These are phyloP conservation scores for Trichonephila inaurata DNA, from an alignment of 1,140 invertebrate genomes.

Conservation along the genomic window DNA sequence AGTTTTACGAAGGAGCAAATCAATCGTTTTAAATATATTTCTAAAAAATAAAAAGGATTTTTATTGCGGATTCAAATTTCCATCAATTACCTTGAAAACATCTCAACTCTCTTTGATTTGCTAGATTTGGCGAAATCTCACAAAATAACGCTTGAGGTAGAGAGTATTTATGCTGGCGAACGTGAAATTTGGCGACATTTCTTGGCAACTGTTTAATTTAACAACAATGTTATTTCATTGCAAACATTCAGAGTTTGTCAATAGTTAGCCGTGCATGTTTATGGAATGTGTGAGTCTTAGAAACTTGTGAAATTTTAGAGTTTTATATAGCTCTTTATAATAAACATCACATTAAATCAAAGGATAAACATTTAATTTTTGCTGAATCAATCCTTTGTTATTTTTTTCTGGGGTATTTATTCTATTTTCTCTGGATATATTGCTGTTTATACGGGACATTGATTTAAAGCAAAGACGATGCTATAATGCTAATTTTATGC, in stretches of 20 bases:
- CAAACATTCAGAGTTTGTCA: constrained; percentile 45
- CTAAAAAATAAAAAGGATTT: too few species aligned
- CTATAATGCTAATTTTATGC: neutral
- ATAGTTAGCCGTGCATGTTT: constrained; percentile 8
- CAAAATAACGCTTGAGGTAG: neutral
- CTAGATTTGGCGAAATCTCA: constrained; percentile 18
- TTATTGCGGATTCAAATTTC: too few species aligned
- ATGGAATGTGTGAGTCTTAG: neutral
- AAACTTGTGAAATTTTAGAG: neutral
- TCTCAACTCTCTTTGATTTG: constrained; percentile 14
- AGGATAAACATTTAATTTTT: neutral
- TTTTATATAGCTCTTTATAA: neutral
- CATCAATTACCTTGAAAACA: neutral
- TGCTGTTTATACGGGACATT: neutral
- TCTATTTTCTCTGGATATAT: neutral
- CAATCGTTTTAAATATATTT: too few species aligned
- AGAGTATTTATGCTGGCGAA: neutral
- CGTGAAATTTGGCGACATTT: neutral
- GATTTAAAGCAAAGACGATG: constrained; percentile 32
- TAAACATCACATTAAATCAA: neutral
- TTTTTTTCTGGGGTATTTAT: neutral
- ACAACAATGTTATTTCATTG: constrained; percentile 44
- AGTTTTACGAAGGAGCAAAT: too few species aligned
- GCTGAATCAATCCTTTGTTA: neutral
- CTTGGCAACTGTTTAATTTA: constrained; percentile 11